These are phyloP conservation scores for Desmophyllum pertusum DNA, from an alignment of 92 coral and sea anemone genomes.

Conservation along the genomic window DNA sequence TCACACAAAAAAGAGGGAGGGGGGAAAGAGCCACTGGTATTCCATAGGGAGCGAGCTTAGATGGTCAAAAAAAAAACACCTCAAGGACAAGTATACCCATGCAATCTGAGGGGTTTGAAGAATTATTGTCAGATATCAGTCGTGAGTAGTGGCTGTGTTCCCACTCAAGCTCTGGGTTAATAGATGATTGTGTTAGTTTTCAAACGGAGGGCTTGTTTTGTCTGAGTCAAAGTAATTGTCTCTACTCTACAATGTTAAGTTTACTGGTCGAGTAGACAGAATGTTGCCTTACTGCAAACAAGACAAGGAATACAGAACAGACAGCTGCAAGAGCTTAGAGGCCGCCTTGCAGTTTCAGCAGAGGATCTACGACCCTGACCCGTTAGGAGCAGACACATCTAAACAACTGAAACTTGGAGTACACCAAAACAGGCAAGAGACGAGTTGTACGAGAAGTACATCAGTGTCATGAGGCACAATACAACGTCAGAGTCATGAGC, in stretches of 20 bases:
- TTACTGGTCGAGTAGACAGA: slow-evolving; percentile 90
- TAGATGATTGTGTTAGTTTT: too few species aligned
- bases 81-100: too few species aligned
- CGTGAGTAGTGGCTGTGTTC: too few species aligned
- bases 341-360: slow-evolving; percentile 75
- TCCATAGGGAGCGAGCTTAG: too few species aligned
- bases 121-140: too few species aligned
- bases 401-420: slow-evolving; percentile 77
- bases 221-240: background rate
- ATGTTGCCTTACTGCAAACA: slow-evolving; percentile 87
- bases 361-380: slow-evolving; percentile 86
- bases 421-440: slow-evolving; percentile 88
- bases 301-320: slow-evolving; percentile 93
- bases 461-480: slow-evolving; percentile 90
- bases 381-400: slow-evolving; percentile 72
- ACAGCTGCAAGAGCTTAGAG: slow-evolving; percentile 83
- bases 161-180: background rate
- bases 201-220: background rate
- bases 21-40: too few species aligned
- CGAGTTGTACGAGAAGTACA: slow-evolving; percentile 89
- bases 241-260: slow-evolving; percentile 32
- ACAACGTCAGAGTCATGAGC: slow-evolving; percentile 96
- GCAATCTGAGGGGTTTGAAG: too few species aligned
- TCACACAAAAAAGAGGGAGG: too few species aligned
- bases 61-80: too few species aligned